Base-by-base conservation (phyloP, 2,888 invertebrate species). In the Spatulosminthurus flaviceps region DNA sequence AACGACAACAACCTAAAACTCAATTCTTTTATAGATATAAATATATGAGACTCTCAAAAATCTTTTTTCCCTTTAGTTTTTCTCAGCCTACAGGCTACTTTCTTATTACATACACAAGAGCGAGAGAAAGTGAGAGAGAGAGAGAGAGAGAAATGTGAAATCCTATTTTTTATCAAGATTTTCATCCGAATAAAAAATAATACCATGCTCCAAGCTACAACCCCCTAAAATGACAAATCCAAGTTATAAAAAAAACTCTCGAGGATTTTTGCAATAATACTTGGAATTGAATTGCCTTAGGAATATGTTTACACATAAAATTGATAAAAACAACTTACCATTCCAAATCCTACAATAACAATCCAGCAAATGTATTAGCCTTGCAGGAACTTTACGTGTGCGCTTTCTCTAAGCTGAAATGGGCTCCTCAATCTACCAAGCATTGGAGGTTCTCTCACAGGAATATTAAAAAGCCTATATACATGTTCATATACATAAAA, bases 1-100 rank as follows among this genome's bases (percentile, higher is more conserved):
- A 61, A 60, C 51, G 51, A 64, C 43, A 74, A 60, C 74, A 61
- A 34, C 74, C 61, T 19, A 51, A 51, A 51, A 51, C 51, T 51
- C 51, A 51, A 51, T 51, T 51, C 51, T n/a, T 34, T 7, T 34
- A 34, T 4, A 34, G 34, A 34, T 7, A 34, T n/a, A n/a, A n/a
- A n/a, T n/a, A n/a, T n/a, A n/a, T n/a, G n/a, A n/a, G n/a, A 4
- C 34, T 34, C 34, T 34, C 34, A 34, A 34, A 34, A 34, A 34
- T 34, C 4, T 34, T 34, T 34, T 34, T 34, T n/a, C n/a, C n/a
- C n/a, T n/a, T n/a, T n/a, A n/a, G n/a, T n/a, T 34, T 34, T 34
- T 34, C 34, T 34, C 34, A 4, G n/a, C 34, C 34, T 7, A 4
- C 34, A 34, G 34, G 34, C 34, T 9, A 34, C 9, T n/a, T n/a